A percentile compares a stretch with the other conserved stretches of the same genome.
Conservation (phyloP, 2,888 invertebrate species). For the Carterocephalus palaemon region DNA sequence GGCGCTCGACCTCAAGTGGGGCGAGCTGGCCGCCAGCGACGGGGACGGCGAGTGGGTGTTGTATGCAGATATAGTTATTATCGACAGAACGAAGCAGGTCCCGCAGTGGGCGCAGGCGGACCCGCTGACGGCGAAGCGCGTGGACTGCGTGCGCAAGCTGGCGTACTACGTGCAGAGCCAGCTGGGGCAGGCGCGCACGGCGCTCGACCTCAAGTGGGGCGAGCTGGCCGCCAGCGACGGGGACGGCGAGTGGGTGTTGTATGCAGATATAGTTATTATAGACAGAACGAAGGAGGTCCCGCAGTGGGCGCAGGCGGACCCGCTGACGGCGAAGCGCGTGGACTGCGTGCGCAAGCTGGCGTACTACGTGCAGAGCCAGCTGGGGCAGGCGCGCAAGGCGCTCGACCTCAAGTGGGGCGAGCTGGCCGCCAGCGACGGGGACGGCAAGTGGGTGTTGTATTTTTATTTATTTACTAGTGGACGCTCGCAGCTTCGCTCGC, state of each 20-base stretch:
- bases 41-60: slow-evolving; percentile 59
- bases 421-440: slow-evolving; percentile 51
- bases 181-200: slow-evolving; percentile 83
- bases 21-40: slow-evolving; percentile 64
- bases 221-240: slow-evolving; percentile 61
- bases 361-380: slow-evolving; percentile 86
- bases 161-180: slow-evolving; percentile 87
- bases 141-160: slow-evolving; percentile 83
- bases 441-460: slow-evolving; percentile 60
- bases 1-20: slow-evolving; percentile 88
- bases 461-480: background rate
- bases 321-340: slow-evolving; percentile 82
- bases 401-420: slow-evolving; percentile 89
- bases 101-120: slow-evolving; percentile 76
- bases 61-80: too few species aligned
- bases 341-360: slow-evolving; percentile 83
- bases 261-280: too few species aligned
- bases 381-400: slow-evolving; percentile 84
- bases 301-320: slow-evolving; percentile 79
- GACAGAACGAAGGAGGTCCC: slow-evolving; percentile 60
- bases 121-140: slow-evolving; percentile 82
- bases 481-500: too few species aligned
- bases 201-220: slow-evolving; percentile 88
- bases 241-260: slow-evolving; percentile 59
- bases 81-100: slow-evolving; percentile 58